A percentile compares a stretch with the other conserved stretches of the same genome.
phyloP scores from a whole-genome alignment of 2,113 vertebrate species.

The Isichthys henryi region DNA sequence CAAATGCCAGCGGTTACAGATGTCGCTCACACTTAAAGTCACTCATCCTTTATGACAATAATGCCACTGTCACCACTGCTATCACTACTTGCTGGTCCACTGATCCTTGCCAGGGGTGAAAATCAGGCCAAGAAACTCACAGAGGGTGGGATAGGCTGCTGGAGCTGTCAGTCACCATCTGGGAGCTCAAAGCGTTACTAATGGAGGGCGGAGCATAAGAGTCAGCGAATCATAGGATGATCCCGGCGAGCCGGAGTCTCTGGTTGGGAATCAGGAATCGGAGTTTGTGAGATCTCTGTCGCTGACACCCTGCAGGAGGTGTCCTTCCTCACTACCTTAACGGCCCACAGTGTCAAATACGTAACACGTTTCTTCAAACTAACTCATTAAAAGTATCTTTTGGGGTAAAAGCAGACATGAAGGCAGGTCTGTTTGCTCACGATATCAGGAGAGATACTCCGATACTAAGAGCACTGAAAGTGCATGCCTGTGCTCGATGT shows the following conservation, averaged over 20 bases:
- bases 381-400: not conserved
- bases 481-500: not conserved
- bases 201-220: not conserved
- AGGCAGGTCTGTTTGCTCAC: not conserved
- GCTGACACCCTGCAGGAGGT: not conserved
- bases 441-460: not conserved
- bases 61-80: not conserved
- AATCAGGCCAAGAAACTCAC: not conserved
- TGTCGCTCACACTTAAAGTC: not conserved
- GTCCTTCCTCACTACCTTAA: not conserved
- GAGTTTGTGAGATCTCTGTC: not conserved
- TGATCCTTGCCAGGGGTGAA: not conserved
- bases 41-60: not conserved
- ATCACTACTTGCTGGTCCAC: not conserved
- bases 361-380: not conserved
- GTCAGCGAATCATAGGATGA: not conserved
- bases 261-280: not conserved
- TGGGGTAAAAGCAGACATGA: not conserved
- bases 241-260: not conserved
- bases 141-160: not conserved
- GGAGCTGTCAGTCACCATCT: not conserved
- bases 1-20: not conserved
- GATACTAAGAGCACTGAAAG: not conserved
- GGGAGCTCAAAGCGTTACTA: not conserved
- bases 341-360: not conserved